Conservation (phyloP, 1,140 invertebrate genomes). For the Leptinotarsa undecemlineata region DNA sequence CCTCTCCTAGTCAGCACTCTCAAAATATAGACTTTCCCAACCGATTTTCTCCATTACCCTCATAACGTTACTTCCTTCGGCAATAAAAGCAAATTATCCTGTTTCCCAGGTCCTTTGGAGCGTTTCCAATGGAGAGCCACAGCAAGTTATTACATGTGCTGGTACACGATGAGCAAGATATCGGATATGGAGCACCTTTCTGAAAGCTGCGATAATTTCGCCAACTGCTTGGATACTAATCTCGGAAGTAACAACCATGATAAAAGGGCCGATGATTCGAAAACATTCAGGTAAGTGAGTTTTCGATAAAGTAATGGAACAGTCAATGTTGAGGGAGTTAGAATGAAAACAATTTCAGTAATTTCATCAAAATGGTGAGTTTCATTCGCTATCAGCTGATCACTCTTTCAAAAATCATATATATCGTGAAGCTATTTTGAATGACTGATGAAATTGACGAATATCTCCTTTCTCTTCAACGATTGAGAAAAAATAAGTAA, state of each 20-base stretch:
- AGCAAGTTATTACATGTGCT: constrained; percentile 70
- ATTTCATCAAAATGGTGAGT: neutral
- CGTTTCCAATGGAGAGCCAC: constrained; percentile 65
- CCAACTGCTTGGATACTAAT: constrained; percentile 59
- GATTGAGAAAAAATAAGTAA: too few relatives aligned
- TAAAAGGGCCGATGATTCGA: constrained; percentile 60
- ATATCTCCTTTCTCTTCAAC: too few relatives aligned
- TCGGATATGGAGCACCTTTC: constrained; percentile 58
- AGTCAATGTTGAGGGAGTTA: neutral
- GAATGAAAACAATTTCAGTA: too few relatives aligned
- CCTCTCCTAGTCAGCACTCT: neutral
- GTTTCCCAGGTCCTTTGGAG: constrained; percentile 43
- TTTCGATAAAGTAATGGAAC: neutral
- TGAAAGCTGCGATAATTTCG: constrained; percentile 66
- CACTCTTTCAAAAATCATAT: too few relatives aligned
- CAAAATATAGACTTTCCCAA: neutral
- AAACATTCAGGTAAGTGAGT: constrained; percentile 49
- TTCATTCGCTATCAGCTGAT: neutral
- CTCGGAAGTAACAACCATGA: constrained; percentile 57
- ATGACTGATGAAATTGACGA: neutral
- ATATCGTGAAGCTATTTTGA: too few relatives aligned
- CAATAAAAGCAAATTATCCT: neutral
- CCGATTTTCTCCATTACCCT: neutral
- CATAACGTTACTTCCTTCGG: neutral
- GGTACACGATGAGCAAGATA: constrained; percentile 63